Evolutionary conservation across 1,140 invertebrate species (phyloP), one percentile per base, ranked within the genome.

Genomic region (Drosophila parabipectinata): DNA sequence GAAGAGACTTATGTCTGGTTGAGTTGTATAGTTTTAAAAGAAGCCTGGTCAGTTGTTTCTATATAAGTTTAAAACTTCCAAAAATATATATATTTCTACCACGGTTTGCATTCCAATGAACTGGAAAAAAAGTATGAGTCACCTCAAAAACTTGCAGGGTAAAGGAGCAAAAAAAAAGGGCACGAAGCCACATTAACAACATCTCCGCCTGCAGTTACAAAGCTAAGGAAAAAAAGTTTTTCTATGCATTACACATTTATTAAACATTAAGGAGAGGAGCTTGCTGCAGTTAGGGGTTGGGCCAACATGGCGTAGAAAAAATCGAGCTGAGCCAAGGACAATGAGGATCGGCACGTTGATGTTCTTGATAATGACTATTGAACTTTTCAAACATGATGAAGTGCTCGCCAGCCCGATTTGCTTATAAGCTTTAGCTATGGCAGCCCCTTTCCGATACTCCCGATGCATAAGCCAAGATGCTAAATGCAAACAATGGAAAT

Each of bases 191-290:
- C 61, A 72, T 44, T 53, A 79, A 47, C 34, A 72, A 44, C 60
- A 77, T 55, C 50, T 37, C 61, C 30, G n/a, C 41, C 41, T 44
- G 53, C 30, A 55, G 52, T 45, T 61, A 14, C 44, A 44, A 54
- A 63, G 34, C 9, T 32, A 45, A 73, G 21, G 28, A 57, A 63
- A 15, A 54, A 64, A 82, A 85, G 73, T 62, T 85, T 87, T 85
- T 74, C 80, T 85, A 87, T 87, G 82, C 82, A 82, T 85, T 87
- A 85, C 83, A 78, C 66, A 85, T 85, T 85, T 82, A 85, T 85
- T 87, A 85, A 87, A 72, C 83, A 85, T 85, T 85, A 85, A 85
- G 81, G 44, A 57, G 62, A 60, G 59, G 54, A 58, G 47, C 34
- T 51, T 62, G 61, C 76, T 77, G 74, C 75, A 75, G 63, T 82